Evolutionary conservation across 2,113 vertebrate species (phyloP).

Genomic region (Columba livia): DNA sequence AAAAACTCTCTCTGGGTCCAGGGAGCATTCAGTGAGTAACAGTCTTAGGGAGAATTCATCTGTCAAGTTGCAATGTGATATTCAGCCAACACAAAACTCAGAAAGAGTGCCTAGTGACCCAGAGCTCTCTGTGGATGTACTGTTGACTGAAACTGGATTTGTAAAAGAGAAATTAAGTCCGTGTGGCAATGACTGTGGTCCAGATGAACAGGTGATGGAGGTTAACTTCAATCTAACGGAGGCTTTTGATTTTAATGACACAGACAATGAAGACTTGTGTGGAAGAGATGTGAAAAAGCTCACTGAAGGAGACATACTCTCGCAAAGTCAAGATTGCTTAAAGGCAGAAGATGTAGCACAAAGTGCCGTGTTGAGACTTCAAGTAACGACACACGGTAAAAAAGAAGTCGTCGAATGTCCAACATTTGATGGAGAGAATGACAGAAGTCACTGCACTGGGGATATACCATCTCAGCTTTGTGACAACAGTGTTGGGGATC

Average conservation of each 20-base stretch:
- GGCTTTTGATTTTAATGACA: slow-evolving; percentile 71
- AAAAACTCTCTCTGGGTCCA: not conserved
- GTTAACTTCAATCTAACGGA: slow-evolving; percentile 73
- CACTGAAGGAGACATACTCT: not conserved
- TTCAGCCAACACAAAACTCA: not conserved
- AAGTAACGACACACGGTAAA: not conserved
- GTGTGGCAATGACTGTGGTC: not conserved
- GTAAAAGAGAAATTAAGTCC: not conserved
- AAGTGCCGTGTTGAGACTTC: not conserved
- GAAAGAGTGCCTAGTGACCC: not conserved
- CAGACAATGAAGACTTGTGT: slow-evolving; percentile 13
- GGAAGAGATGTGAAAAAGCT: not conserved
- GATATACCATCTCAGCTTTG: not conserved
- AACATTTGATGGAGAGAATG: not conserved
- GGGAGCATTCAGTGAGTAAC: not conserved
- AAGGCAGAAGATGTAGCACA: not conserved
- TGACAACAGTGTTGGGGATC: not conserved
- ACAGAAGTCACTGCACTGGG: not conserved
- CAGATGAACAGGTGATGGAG: slow-evolving; percentile 42
- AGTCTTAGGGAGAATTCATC: not conserved
- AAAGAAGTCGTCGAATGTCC: not conserved
- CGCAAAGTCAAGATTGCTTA: not conserved
- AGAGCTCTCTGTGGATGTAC: not conserved
- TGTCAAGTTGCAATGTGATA: not conserved
- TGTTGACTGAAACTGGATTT: not conserved